Conservation (phyloP, 2,113 vertebrate species). For the Phylloscopus trochiloides region DNA sequence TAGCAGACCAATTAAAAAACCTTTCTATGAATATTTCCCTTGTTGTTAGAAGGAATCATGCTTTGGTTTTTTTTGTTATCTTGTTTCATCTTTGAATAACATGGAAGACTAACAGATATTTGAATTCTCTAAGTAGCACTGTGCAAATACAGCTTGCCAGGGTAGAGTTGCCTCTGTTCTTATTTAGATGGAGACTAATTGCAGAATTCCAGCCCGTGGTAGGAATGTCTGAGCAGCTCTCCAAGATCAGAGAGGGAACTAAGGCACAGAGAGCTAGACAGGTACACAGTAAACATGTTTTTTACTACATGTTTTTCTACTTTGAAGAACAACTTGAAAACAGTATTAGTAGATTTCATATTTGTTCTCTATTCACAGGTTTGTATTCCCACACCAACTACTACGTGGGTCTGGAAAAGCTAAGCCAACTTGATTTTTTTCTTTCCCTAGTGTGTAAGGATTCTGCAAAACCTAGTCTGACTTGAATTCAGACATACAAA, state of each 20-base stretch:
- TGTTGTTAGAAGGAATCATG: neutral
- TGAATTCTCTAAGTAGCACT: neutral
- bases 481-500: neutral
- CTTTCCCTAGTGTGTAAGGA: neutral
- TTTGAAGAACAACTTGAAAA: slow-evolving; percentile 24
- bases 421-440: neutral
- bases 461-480: neutral
- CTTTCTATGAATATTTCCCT: neutral
- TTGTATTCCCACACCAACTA: neutral
- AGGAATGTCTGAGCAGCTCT: slow-evolving; percentile 44
- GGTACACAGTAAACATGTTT: neutral
- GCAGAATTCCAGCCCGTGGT: neutral
- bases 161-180: neutral
- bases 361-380: neutral
- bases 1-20: neutral
- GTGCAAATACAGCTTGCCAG: neutral
- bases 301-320: neutral
- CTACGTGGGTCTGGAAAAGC: neutral
- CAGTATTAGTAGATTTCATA: neutral
- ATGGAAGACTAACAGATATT: neutral
- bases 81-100: neutral
- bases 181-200: slow-evolving; percentile 2
- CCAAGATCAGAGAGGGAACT: slow-evolving; percentile 3
- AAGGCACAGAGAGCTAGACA: neutral
- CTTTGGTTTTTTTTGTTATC: neutral